Percentiles rank a stretch among this genome's conserved stretches.
Conservation (phyloP, 1,140 invertebrate species). For the Chironomus tepperi region DNA sequence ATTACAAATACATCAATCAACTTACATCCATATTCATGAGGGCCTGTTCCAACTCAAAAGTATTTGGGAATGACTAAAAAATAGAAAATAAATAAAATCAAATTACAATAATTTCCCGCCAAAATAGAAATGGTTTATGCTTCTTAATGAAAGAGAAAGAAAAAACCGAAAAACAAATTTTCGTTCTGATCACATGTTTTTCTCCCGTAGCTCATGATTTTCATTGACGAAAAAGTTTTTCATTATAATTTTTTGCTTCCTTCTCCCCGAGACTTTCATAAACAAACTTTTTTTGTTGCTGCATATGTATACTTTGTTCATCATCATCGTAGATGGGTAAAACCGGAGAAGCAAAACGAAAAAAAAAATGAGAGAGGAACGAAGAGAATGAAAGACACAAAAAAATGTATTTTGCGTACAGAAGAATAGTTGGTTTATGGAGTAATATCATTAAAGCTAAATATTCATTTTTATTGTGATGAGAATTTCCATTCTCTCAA, state of each 20-base stretch:
- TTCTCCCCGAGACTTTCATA: not conserved
- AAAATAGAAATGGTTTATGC: not conserved
- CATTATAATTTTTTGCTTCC: not conserved
- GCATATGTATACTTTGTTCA: no score
- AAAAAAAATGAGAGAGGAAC: no score
- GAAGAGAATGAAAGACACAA: no score
- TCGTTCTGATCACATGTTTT: not conserved
- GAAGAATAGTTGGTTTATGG: no score
- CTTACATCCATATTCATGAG: constrained; percentile 30
- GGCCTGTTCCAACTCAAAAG: constrained; percentile 31
- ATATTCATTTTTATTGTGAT: no score
- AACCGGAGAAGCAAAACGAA: no score
- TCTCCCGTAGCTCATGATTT: not conserved
- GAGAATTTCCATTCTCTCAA: no score
- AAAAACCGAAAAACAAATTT: not conserved
- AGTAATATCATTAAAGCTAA: no score
- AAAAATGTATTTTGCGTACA: no score
- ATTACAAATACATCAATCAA: constrained; percentile 34
- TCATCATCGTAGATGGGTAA: no score
- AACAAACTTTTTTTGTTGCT: no score
- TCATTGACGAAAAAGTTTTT: constrained; percentile 18
- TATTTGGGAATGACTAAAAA: constrained; percentile 24
- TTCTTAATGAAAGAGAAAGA: not conserved
- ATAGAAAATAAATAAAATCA: not conserved
- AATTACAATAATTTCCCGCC: not conserved